These are phyloP conservation scores for Hydroisotoma schaefferi DNA, from an alignment of 2,888 invertebrate genomes.

Conservation along the genomic window DNA sequence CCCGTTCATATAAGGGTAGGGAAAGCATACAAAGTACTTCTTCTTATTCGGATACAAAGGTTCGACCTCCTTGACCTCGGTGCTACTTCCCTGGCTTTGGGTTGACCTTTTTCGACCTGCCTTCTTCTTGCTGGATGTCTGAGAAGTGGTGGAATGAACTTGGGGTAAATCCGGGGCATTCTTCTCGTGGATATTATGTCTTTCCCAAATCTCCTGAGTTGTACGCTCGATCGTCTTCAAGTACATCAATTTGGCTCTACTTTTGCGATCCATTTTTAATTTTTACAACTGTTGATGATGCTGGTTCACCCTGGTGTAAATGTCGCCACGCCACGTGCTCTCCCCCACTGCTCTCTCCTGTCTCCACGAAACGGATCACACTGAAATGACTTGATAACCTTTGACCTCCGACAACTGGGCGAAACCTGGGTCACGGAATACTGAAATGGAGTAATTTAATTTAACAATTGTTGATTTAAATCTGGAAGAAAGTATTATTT, in stretches of 20 bases:
- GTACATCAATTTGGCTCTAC: constrained; percentile 93
- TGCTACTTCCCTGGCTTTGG: background rate
- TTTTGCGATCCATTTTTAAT: constrained; percentile 59
- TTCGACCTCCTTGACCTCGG: background rate
- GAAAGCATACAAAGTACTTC: constrained; percentile 92
- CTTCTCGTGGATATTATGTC: constrained; percentile 72
- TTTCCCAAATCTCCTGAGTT: constrained; percentile 82
- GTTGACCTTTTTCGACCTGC: constrained; percentile 9
- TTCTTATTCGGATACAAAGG: constrained; percentile 55
- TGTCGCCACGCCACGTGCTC: background rate
- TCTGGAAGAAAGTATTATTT: too few relatives aligned
- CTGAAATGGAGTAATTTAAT: too few relatives aligned
- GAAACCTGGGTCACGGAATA: too few relatives aligned
- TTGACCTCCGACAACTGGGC: too few relatives aligned
- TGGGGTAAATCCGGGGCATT: constrained; percentile 63
- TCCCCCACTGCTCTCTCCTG: too few relatives aligned
- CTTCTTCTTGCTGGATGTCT: constrained; percentile 7
- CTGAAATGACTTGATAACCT: too few relatives aligned
- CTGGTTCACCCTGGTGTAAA: too few relatives aligned
- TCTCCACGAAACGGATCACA: too few relatives aligned
- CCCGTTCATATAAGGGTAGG: constrained; percentile 99
- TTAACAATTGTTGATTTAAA: too few relatives aligned
- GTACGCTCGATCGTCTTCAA: constrained; percentile 82
- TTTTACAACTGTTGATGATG: background rate
- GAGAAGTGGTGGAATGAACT: background rate